phyloP scores from a whole-genome alignment of 2,888 invertebrate species.

The Neoascia interrupta region DNA sequence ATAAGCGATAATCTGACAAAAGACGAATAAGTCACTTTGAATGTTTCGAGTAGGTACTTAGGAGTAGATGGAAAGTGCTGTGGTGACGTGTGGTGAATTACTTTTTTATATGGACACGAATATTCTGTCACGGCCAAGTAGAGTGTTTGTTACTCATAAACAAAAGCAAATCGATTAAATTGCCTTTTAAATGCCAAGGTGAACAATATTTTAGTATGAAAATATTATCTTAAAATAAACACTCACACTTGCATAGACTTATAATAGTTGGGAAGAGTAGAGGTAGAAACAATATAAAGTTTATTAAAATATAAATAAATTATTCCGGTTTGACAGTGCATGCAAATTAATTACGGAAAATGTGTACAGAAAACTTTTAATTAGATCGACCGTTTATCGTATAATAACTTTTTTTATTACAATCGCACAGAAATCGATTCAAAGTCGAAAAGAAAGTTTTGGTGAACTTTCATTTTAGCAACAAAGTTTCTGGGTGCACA shows the following conservation, averaged over 20 bases:
- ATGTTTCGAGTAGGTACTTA: no score
- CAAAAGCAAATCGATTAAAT: conserved; percentile 28
- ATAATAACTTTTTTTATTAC: conserved; percentile 8
- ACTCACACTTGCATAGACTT: not conserved
- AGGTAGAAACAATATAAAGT: conserved; percentile 3
- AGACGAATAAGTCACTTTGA: not conserved
- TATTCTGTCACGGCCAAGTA: no score
- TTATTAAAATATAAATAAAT: conserved; percentile 20
- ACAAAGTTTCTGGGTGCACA: no score
- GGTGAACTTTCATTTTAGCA: conserved; percentile 17
- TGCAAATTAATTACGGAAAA: conserved; percentile 24
- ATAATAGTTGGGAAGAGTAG: not conserved
- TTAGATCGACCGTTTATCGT: no score
- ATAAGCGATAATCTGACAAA: conserved; percentile 6
- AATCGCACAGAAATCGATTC: conserved; percentile 17
- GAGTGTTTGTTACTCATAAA: conserved; percentile 4
- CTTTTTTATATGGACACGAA: no score
- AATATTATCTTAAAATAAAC: conserved; percentile 17
- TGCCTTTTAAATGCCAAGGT: conserved; percentile 44
- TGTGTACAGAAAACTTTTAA: conserved; percentile 19
- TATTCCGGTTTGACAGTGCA: conserved; percentile 26
- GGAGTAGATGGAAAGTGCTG: no score
- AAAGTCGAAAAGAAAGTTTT: conserved; percentile 49
- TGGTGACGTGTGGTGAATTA: no score
- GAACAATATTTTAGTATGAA: conserved; percentile 25